Evolutionary conservation across 1,140 invertebrate species (phyloP), one percentile per base, ranked within the genome.

Genomic region (Eubasilissa regina): DNA sequence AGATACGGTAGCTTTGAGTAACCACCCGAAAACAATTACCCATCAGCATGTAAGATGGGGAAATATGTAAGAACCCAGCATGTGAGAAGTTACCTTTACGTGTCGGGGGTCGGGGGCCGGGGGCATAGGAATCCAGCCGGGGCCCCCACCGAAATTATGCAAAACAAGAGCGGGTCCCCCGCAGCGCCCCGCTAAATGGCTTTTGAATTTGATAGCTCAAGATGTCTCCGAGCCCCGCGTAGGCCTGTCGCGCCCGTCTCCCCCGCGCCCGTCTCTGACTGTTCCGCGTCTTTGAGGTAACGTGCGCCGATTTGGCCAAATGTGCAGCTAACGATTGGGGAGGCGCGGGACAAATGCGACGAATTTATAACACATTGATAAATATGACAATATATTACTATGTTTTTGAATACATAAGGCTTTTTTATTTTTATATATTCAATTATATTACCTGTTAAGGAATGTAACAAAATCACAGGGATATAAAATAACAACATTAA

Each of bases 201-300:
- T 81, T 81, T 81, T 81, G 80, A 81, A 81, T 81, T 81, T 81
- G 80, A 81, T 81, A 81, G 75, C 80, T 81, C 80, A 81, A 81
- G 68, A 78, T 81, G 80, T 81, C 76, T 77, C 75, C 80, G 48
- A 62, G 56, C 15, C 45, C 12, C 64, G n/a, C 35, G 60, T 64
- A 21, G 35, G 35, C 64, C 35, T 48, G 8, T 13, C n/a, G 4
- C 45, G 10, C 44, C 43, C 15, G 15, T 43, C 35, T 47, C 64
- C 35, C 45, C 45, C 35, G 64, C 44, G 7, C 56, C 10, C 19
- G n/a, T 10, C 56, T 1, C 4, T 9, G 48, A n/a, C 21, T 25
- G 47, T 58, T 68, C 44, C 13, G 55, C 51, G 55, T 17, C 25
- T 44, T 58, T 56, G 72, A 56, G 55, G 55, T 55, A 75, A 75